Percentiles rank a stretch among this genome's conserved stretches.
Conservation (phyloP, 2,113 vertebrate species). For the Euleptes europaea region DNA sequence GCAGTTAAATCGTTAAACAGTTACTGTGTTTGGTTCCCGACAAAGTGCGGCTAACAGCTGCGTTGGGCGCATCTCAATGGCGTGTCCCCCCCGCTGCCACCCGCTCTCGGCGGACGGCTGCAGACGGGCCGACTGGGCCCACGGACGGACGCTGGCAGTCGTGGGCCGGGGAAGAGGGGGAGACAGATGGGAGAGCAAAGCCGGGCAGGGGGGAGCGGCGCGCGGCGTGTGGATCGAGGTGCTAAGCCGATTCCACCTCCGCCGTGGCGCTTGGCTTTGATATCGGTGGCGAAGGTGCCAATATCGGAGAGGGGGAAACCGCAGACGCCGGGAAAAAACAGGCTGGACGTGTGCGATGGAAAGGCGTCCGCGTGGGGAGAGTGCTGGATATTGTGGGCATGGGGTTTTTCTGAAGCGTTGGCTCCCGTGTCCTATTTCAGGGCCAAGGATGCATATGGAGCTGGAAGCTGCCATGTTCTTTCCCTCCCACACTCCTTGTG, state of each 20-base stretch:
- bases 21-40: constrained; percentile 73
- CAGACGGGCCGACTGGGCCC: background rate
- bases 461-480: background rate
- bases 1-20: constrained; percentile 85
- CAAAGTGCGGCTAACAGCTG: constrained; percentile 68
- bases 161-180: background rate
- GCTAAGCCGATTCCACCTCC: background rate
- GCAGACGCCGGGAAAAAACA: too few species aligned
- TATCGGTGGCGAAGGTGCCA: background rate
- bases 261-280: background rate
- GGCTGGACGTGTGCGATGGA: background rate
- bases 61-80: background rate
- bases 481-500: background rate
- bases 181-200: constrained; percentile 6
- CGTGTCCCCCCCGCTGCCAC: background rate
- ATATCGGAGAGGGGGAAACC: background rate
- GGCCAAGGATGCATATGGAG: background rate
- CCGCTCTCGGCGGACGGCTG: background rate
- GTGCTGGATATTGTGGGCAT: accelerated
- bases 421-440: background rate
- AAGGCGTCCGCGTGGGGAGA: accelerated
- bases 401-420: accelerated
- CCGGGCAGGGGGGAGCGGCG: background rate
- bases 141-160: accelerated
- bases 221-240: background rate